phyloP scores from a whole-genome alignment of 2,888 invertebrate genomes.

The Synergus umbraculus region DNA sequence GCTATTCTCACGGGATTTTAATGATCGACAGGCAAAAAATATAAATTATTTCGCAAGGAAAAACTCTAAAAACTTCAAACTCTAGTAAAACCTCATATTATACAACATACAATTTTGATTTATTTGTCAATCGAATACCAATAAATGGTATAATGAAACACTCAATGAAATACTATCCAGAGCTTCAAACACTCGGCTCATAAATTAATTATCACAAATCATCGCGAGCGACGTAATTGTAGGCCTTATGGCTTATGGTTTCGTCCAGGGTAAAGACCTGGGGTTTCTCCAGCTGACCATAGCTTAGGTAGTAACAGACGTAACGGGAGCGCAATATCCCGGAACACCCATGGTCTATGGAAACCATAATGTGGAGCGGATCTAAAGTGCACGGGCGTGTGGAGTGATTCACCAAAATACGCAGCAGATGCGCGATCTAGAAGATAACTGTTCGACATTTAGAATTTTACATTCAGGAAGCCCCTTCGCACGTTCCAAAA shows the following conservation, averaged over 20 bases:
- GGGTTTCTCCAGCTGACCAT: constrained; percentile 67
- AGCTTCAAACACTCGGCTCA: neutral
- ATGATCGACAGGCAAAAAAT: constrained; percentile 53
- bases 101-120: neutral
- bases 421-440: constrained; percentile 76
- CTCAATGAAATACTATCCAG: neutral
- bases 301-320: constrained; percentile 51
- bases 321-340: constrained; percentile 66
- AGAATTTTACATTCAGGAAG: constrained; percentile 58
- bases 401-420: constrained; percentile 74
- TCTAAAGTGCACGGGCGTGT: constrained; percentile 52
- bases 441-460: constrained; percentile 66
- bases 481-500: constrained; percentile 40
- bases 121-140: too few relatives aligned
- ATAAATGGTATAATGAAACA: too few relatives aligned
- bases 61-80: neutral
- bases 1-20: constrained; percentile 64
- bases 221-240: constrained; percentile 65
- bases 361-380: constrained; percentile 72
- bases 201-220: constrained; percentile 13
- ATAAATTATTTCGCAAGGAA: neutral
- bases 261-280: constrained; percentile 53
- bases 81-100: neutral
- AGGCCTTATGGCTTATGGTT: constrained; percentile 67
- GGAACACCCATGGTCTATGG: constrained; percentile 72